phyloP scores from a whole-genome alignment of 1,140 invertebrate species.

The Drosophila nannoptera region DNA sequence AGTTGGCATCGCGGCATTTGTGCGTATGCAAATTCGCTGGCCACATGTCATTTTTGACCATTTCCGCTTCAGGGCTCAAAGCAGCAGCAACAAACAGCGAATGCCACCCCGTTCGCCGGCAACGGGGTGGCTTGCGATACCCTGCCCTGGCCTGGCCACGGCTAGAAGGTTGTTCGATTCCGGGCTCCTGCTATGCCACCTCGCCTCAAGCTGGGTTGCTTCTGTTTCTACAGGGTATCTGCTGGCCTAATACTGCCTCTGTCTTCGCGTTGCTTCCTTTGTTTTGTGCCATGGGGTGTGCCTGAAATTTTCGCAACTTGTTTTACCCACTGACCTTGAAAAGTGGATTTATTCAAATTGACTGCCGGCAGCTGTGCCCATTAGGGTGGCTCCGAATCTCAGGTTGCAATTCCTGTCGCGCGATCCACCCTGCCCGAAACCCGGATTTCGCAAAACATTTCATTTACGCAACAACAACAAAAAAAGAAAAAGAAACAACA shows the following conservation, averaged over 20 bases:
- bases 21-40: conserved; percentile 72
- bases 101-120: conserved; percentile 43
- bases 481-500: not conserved
- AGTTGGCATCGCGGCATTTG: conserved; percentile 53
- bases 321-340: conserved; percentile 79
- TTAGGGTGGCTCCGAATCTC: conserved; percentile 44
- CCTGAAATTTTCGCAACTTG: conserved; percentile 61
- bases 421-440: conserved; percentile 20
- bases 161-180: too few relatives aligned
- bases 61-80: conserved; percentile 56
- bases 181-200: too few relatives aligned
- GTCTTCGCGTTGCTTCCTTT: conserved; percentile 6
- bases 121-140: conserved; percentile 49
- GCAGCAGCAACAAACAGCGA: conserved; percentile 52
- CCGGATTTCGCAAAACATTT: conserved; percentile 40
- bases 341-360: conserved; percentile 69
- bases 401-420: conserved; percentile 44
- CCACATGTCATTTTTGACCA: conserved; percentile 76
- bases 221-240: conserved; percentile 18
- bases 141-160: not conserved
- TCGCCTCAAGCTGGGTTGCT: not conserved
- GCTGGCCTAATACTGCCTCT: not conserved
- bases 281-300: conserved; percentile 44
- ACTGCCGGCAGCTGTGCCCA: conserved; percentile 58
- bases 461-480: conserved; percentile 19